These are phyloP conservation scores for Phaethon lepturus DNA, from an alignment of 2,113 vertebrate genomes.

Conservation along the genomic window DNA sequence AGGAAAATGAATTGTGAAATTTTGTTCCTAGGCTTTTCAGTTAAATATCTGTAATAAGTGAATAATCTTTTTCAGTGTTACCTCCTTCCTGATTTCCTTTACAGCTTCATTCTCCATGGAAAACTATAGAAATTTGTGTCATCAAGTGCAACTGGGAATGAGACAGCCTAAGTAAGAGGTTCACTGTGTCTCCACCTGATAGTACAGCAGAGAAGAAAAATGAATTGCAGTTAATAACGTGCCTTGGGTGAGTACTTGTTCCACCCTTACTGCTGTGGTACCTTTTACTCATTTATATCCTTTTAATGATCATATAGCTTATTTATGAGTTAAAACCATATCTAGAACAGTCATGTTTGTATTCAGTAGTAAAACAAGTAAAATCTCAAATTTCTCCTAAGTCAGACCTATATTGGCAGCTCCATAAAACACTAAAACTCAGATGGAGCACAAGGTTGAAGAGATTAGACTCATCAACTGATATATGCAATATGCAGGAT, in stretches of 20 bases:
- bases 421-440: not conserved
- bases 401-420: not conserved
- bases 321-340: not conserved
- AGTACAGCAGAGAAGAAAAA: not conserved
- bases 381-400: not conserved
- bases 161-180: not conserved
- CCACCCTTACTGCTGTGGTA: not conserved
- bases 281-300: not conserved
- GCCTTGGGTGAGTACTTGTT: not conserved
- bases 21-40: not conserved
- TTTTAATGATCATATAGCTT: not conserved
- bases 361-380: not conserved
- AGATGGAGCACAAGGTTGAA: not conserved
- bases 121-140: not conserved
- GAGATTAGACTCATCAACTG: not conserved
- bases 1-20: not conserved
- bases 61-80: not conserved
- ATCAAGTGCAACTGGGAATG: not conserved
- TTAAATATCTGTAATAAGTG: not conserved
- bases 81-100: not conserved
- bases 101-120: not conserved
- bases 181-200: not conserved
- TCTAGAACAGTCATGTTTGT: not conserved
- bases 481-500: not conserved
- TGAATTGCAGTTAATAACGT: not conserved